Conservation (phyloP, 2,888 invertebrate species). For the Philhelius pedissequus region DNA sequence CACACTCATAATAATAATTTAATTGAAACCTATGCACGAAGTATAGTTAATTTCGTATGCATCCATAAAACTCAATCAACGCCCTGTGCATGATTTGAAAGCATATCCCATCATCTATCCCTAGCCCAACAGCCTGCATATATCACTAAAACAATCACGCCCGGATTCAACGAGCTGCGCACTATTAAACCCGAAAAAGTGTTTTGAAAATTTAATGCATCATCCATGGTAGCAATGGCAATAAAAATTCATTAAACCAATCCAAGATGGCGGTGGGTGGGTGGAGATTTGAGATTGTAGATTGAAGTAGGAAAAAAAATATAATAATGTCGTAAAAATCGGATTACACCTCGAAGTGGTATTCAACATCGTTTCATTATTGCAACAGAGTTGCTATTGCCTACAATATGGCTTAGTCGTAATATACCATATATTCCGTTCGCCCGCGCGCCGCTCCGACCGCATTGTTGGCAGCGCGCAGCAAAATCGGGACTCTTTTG, state of each 20-base stretch:
- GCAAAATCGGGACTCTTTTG: background rate
- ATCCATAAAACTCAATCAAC: conserved; percentile 60
- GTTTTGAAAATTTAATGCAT: conserved; percentile 35
- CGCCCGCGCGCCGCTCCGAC: no score
- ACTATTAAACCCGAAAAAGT: conserved; percentile 17
- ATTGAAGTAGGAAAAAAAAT: background rate
- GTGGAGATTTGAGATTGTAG: background rate
- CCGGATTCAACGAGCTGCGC: background rate
- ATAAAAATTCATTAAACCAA: conserved; percentile 48
- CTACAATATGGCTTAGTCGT: background rate
- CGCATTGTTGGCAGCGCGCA: conserved; percentile 17
- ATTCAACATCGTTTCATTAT: conserved; percentile 22
- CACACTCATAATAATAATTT: conserved; percentile 15
- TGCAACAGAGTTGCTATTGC: conserved; percentile 41
- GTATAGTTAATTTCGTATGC: conserved; percentile 42
- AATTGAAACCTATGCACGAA: background rate
- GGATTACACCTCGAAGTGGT: conserved; percentile 55
- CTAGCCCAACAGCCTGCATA: background rate
- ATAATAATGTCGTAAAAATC: conserved; percentile 58
- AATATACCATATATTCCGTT: no score
- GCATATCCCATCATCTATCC: background rate
- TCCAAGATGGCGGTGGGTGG: background rate
- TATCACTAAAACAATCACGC: conserved; percentile 15
- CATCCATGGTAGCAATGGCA: conserved; percentile 21
- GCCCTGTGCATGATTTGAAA: conserved; percentile 13